These are phyloP conservation scores for Platorchestia sp. DNA, from an alignment of 1,140 invertebrate species.

Conservation along the genomic window DNA sequence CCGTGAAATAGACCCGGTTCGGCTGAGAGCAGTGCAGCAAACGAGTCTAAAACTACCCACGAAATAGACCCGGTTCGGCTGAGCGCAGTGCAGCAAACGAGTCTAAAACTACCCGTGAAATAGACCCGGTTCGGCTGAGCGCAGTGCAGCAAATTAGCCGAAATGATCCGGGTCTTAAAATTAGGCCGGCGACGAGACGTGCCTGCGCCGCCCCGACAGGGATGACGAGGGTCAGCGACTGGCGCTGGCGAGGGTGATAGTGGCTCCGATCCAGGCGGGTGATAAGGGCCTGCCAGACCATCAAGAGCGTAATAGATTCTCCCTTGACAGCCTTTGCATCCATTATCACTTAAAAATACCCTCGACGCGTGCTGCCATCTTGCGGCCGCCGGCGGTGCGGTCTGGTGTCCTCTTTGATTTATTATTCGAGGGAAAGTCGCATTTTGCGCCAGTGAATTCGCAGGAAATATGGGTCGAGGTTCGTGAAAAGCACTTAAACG, in stretches of 20 bases:
- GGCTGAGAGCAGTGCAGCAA: background rate
- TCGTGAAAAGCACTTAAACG: background rate
- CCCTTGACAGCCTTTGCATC: constrained; percentile 20
- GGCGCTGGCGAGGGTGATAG: constrained; percentile 26
- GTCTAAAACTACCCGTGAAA: background rate
- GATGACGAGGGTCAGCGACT: constrained; percentile 33
- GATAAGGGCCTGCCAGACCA: constrained; percentile 21
- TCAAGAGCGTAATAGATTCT: constrained; percentile 32
- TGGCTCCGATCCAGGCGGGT: background rate
- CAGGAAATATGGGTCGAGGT: background rate
- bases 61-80: background rate
- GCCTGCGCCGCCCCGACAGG: background rate
- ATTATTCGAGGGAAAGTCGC: background rate
- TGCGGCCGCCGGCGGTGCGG: background rate
- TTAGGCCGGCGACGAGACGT: background rate
- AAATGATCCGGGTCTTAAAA: constrained; percentile 38
- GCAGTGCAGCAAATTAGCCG: constrained; percentile 2
- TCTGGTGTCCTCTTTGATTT: background rate
- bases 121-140: background rate
- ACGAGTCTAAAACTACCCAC: background rate
- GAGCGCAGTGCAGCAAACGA: background rate
- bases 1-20: background rate
- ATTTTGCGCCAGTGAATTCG: background rate
- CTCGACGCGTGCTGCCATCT: constrained; percentile 9
- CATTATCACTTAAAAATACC: constrained; percentile 43